Conservation (phyloP, 2,888 invertebrate species). For the Atherix ibis region DNA sequence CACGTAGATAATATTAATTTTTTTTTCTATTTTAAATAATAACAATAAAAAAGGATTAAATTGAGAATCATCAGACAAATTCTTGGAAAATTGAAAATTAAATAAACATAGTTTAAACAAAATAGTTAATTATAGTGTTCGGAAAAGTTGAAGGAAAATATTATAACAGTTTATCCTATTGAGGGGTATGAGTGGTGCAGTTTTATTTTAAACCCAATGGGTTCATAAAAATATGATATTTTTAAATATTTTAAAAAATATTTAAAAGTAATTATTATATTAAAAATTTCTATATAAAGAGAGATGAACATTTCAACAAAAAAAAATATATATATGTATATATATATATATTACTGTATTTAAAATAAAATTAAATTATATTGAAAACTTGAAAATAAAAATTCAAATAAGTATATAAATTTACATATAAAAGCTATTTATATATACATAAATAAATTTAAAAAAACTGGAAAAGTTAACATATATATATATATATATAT, state of each 20-base stretch:
- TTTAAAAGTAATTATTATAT: slow-evolving; percentile 15
- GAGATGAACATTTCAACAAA: slow-evolving; percentile 14
- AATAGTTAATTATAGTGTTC: too few relatives aligned
- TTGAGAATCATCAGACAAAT: too few relatives aligned
- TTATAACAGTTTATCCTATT: slow-evolving; percentile 6
- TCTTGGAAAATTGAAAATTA: too few relatives aligned
- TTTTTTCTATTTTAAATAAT: too few relatives aligned
- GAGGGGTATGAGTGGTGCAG: slow-evolving; percentile 22
- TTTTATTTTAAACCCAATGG: slow-evolving; percentile 33
- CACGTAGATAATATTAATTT: too few relatives aligned
- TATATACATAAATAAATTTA: slow-evolving; percentile 4
- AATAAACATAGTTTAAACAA: too few relatives aligned
- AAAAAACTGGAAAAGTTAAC: slow-evolving; percentile 17
- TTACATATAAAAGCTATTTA: slow-evolving; percentile 6
- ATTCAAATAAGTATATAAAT: slow-evolving; percentile 8
- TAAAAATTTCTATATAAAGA: slow-evolving; percentile 15
- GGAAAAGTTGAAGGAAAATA: too few relatives aligned
- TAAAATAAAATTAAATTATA: slow-evolving; percentile 8
- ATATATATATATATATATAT: slow-evolving; percentile 11
- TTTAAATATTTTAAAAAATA: slow-evolving; percentile 20
- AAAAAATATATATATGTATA: slow-evolving; percentile 2
- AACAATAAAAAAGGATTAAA: too few relatives aligned
- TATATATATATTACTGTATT: neutral
- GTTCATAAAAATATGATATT: slow-evolving; percentile 24
- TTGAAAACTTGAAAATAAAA: slow-evolving; percentile 8